Evolutionary conservation across 2,888 invertebrate genomes (phyloP), one percentile per base, ranked within the genome.

Genomic region (Cheilosia pagana): DNA sequence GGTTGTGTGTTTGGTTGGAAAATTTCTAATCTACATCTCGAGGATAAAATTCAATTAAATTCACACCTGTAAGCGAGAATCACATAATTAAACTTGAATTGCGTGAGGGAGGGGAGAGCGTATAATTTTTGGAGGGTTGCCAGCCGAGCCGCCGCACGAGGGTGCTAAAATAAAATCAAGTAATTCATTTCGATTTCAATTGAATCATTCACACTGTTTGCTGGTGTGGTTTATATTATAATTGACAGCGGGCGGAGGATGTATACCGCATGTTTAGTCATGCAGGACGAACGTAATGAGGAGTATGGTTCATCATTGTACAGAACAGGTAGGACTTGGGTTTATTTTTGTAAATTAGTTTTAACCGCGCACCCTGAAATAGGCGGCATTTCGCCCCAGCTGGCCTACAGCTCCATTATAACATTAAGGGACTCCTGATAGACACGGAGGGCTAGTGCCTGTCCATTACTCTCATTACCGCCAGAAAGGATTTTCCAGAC

Each of bases 51-150:
- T 85, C 85, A 81, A 85, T 85, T 85, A 85, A 85, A 81, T 75
- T 85, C 85, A 81, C 85, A 85, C 85, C 85, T 85, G 85, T 81
- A 85, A 76, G 75, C 50, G 71, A 55, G 75, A 57, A 81, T 81
- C 85, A 67, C 71, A 71, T 85, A 85, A 85, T 85, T 85, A 85
- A 81, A 85, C 55, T 85, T 85, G 71, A 85, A 85, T 76, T 71
- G 85, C 28, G 50, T 23, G 23, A 45, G 70, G 35, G 57, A 55
- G 19, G 28, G 19, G 28, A 8, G 57, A 55, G 25, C 67, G 35
- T 35, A 65, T 48, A 50, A 81, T 63, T 76, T 76, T 65, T 63
- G 68, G 62, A 39, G 62, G 39, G 45, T 45, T 39, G 23, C 14
- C 48, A 25, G 41, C 41, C 25, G 19, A n/a, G 25, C 31, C 14